Percentiles rank a stretch among this genome's conserved stretches.
phyloP scores from a whole-genome alignment of 1,140 invertebrate genomes.

The Anoplolepis gracilipes region DNA sequence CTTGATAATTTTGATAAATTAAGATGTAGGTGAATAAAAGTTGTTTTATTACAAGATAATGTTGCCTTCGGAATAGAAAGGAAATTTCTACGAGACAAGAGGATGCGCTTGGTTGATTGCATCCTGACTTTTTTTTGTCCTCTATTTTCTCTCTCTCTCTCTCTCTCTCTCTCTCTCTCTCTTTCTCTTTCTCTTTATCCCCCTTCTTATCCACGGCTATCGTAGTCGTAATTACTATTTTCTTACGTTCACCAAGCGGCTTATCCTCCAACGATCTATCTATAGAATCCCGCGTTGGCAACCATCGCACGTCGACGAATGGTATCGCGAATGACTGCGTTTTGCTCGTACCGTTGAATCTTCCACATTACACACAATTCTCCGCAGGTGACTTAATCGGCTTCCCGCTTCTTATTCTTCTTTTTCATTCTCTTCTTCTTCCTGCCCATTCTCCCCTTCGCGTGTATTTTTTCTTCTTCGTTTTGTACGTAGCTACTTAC shows the following conservation, averaged over 20 bases:
- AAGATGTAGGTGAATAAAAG: slow-evolving; percentile 13
- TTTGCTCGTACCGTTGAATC: slow-evolving; percentile 59
- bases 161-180: too few species aligned
- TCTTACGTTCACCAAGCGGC: slow-evolving; percentile 65
- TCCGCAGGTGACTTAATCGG: slow-evolving; percentile 64
- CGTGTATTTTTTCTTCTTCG: background rate
- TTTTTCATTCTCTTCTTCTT: slow-evolving; percentile 26
- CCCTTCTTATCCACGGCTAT: slow-evolving; percentile 59
- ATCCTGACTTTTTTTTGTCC: slow-evolving; percentile 40
- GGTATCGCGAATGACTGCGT: slow-evolving; percentile 51
- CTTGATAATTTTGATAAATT: background rate
- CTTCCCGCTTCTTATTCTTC: slow-evolving; percentile 22
- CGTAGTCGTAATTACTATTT: slow-evolving; percentile 75
- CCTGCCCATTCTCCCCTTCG: background rate
- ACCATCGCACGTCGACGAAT: slow-evolving; percentile 60
- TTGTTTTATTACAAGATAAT: slow-evolving; percentile 19
- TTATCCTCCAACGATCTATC: slow-evolving; percentile 74
- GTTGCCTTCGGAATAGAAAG: slow-evolving; percentile 3
- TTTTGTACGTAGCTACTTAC: slow-evolving; percentile 3
- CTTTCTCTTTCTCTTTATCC: background rate
- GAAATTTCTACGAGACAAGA: slow-evolving; percentile 37
- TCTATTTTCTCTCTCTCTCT: background rate
- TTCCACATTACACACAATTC: slow-evolving; percentile 62
- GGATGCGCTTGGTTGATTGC: slow-evolving; percentile 47
- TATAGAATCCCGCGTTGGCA: slow-evolving; percentile 62